Conservation (phyloP, 2,797 vertebrate genomes). For the Jordanella pulchra region DNA sequence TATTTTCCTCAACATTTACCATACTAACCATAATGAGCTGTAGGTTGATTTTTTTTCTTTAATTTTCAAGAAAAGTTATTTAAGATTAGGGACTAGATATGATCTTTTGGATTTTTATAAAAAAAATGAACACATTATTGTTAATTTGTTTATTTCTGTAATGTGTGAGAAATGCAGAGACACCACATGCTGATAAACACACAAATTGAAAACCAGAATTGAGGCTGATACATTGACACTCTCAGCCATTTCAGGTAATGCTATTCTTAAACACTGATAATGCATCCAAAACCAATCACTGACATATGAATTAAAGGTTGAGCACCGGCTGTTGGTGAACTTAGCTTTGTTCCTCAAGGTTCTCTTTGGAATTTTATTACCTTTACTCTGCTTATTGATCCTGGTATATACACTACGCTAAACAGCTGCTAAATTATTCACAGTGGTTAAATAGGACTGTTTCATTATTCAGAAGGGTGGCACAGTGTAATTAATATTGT, state of each 20-base stretch:
- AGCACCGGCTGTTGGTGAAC: constrained; percentile 42
- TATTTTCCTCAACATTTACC: not conserved
- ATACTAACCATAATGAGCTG: not conserved
- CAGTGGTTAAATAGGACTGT: constrained; percentile 82
- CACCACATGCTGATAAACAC: not conserved
- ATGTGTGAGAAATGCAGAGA: not conserved
- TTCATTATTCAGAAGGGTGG: constrained; percentile 83
- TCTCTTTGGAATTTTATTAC: constrained; percentile 78
- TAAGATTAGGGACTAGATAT: no score
- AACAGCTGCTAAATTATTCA: constrained; percentile 84
- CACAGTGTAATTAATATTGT: constrained; percentile 86
- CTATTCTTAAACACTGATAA: constrained; percentile 17
- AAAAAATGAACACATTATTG: not conserved
- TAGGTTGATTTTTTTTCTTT: not conserved
- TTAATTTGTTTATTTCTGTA: not conserved
- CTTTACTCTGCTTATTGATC: constrained; percentile 81
- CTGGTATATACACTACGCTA: constrained; percentile 79
- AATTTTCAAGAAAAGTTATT: not conserved
- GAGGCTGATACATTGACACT: not conserved
- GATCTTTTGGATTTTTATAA: not conserved
- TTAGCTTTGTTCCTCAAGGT: constrained; percentile 60
- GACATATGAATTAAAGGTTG: not conserved
- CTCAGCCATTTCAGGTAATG: constrained; percentile 4
- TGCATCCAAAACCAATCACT: constrained; percentile 21
- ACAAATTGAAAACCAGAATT: not conserved